Base-by-base conservation (phyloP, 2,888 invertebrate genomes). In the Apeira syringaria region DNA sequence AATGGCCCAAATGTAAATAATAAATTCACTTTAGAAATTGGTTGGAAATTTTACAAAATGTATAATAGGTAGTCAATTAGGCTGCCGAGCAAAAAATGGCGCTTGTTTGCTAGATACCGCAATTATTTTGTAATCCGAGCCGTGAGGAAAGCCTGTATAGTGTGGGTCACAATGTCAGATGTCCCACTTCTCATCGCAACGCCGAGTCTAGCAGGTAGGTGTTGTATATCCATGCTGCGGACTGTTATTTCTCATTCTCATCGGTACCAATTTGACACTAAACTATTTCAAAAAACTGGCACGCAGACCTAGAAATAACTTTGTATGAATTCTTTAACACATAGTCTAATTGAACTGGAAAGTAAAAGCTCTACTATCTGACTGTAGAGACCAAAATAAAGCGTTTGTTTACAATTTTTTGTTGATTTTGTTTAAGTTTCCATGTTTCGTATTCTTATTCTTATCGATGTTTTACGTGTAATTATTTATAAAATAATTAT, bases 81-180 rank as follows among this genome's bases (percentile, higher is more conserved):
- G n/a, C n/a, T n/a, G n/a, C n/a, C n/a, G n/a, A n/a, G n/a, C n/a
- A 35, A 13, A 20, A 8, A 36, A 47, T 49, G 49, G 28, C 49
- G 53, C 51, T 36, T 48, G 27, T 47, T 48, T 53, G 37, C 33
- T 12, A 45, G 48, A 38, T 49, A 42, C 47, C 43, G 43, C 50
- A 53, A 57, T 55, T 46, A 53, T 53, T 54, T 51, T 49, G 54
- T 53, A 53, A 55, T 53, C 45, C 44, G 47, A 63, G 59, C 68
- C 63, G 55, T 56, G 61, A 70, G 64, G 68, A 74, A 68, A 68
- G 56, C 59, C 62, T 70, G 73, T 80, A 77, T 81, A 79, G 80
- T 80, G 78, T 81, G 78, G 80, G 79, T 81, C 80, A 81, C 69
- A 80, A 69, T 77, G 74, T 74, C 71, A 79, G 77, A 68, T 76